A percentile compares a stretch with the other conserved stretches of the same genome.
These are phyloP conservation scores for Diacarnus erythraeanus DNA, from an alignment of 37 sponge, comb jelly and placozoan genomes.

Conservation along the genomic window DNA sequence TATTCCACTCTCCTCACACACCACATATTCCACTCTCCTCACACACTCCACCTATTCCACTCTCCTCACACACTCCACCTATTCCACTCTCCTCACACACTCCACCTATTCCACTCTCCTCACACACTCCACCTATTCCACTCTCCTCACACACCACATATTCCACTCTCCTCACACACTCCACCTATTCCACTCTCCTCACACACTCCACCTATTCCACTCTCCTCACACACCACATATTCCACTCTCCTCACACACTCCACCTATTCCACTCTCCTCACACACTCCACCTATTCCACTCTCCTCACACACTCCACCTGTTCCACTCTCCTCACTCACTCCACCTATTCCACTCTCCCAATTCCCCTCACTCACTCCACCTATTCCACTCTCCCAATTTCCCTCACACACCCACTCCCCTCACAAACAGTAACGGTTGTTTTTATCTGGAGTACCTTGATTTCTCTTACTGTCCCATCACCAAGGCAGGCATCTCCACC, in stretches of 20 bases:
- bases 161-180: too few relatives aligned
- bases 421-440: conserved; percentile 56
- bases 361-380: background rate
- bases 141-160: too few relatives aligned
- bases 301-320: conserved; percentile 14
- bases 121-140: too few relatives aligned
- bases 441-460: conserved; percentile 44
- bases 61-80: too few relatives aligned
- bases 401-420: conserved; percentile 3
- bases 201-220: background rate
- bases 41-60: too few relatives aligned
- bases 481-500: conserved; percentile 28
- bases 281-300: conserved; percentile 18
- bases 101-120: too few relatives aligned
- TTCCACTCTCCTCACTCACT: conserved; percentile 3
- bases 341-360: conserved; percentile 1
- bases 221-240: background rate
- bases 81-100: too few relatives aligned
- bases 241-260: background rate
- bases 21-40: too few relatives aligned
- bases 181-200: too few relatives aligned
- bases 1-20: too few relatives aligned
- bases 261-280: background rate
- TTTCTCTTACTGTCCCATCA: conserved; percentile 70
- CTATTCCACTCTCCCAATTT: conserved; percentile 8